phyloP scores from a whole-genome alignment of 2,113 vertebrate genomes.

The Pituophis catenifer region DNA sequence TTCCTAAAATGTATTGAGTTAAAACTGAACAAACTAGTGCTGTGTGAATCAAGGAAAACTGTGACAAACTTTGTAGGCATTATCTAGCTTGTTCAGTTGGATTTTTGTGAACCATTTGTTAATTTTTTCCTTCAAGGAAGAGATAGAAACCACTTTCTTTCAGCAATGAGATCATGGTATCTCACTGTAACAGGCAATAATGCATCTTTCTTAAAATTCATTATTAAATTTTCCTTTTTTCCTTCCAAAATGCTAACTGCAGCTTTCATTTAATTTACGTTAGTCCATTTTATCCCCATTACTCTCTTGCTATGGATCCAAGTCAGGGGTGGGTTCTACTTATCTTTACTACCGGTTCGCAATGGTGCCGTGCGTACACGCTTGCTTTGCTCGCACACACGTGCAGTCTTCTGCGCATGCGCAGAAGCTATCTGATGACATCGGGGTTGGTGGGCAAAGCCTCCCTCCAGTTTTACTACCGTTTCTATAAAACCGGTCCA shows the following conservation, averaged over 20 bases:
- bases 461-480: too few species aligned
- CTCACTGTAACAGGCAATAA: background rate
- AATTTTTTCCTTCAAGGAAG: background rate
- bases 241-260: background rate
- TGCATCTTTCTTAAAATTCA: background rate
- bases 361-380: too few species aligned
- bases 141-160: background rate
- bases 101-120: background rate
- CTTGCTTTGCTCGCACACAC: too few species aligned
- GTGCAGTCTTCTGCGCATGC: too few species aligned
- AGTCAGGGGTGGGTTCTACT: background rate
- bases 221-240: background rate
- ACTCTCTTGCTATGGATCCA: background rate
- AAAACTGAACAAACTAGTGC: background rate
- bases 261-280: background rate
- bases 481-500: too few species aligned
- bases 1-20: background rate
- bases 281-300: background rate
- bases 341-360: too few species aligned
- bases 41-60: background rate
- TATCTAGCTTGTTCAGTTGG: background rate
- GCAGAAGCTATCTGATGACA: too few species aligned
- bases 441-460: too few species aligned
- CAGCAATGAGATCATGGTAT: background rate
- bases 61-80: background rate